phyloP scores from a whole-genome alignment of 30 jellyfish, hydroid and myxozoan genomes.

The Hydractinia symbiolongicarpus region DNA sequence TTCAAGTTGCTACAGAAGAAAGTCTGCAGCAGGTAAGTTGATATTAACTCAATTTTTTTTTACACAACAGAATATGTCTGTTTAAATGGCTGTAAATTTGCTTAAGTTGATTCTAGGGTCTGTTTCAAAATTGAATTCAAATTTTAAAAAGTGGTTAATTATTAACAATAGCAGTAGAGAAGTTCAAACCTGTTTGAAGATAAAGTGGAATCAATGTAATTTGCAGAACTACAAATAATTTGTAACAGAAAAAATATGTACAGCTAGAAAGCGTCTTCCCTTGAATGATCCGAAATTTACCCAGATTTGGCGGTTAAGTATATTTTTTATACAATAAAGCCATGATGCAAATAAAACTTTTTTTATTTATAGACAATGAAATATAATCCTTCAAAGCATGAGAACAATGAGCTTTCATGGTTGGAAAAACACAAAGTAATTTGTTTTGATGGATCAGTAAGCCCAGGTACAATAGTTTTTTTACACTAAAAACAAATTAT shows the following conservation, averaged over 20 bases:
- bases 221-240: too few relatives aligned
- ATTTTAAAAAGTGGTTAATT: too few relatives aligned
- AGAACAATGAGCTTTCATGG: slow-evolving; percentile 59
- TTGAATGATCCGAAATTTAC: neutral
- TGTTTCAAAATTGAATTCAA: too few relatives aligned
- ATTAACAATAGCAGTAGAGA: too few relatives aligned
- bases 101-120: too few relatives aligned
- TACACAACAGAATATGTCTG: neutral
- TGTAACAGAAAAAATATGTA: too few relatives aligned
- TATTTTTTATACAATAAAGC: neutral
- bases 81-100: neutral
- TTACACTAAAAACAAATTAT: neutral
- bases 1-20: slow-evolving; percentile 48
- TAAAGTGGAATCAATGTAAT: too few relatives aligned
- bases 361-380: slow-evolving; percentile 18
- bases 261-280: neutral
- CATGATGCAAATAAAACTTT: neutral
- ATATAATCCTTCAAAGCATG: slow-evolving; percentile 32
- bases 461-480: slow-evolving; percentile 1
- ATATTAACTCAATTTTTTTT: neutral
- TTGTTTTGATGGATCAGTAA: slow-evolving; percentile 46
- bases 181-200: too few relatives aligned
- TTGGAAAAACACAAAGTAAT: slow-evolving; percentile 29
- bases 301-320: too few relatives aligned
- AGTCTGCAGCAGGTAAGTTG: slow-evolving; percentile 13